These are phyloP conservation scores for Drosophila aff. DNA, from an alignment of 1,140 invertebrate genomes.

Conservation along the genomic window DNA sequence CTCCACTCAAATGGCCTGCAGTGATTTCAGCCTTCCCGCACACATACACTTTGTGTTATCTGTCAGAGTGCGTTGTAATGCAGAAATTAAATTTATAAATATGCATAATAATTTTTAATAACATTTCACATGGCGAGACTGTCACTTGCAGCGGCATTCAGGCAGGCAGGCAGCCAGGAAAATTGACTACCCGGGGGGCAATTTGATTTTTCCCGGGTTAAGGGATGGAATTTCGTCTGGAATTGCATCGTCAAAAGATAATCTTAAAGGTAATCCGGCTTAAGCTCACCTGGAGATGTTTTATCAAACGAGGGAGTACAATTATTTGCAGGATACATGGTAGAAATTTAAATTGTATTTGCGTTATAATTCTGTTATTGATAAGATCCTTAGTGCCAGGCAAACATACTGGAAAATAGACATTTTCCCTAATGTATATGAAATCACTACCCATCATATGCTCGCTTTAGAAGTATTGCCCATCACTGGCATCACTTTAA, in stretches of 20 bases:
- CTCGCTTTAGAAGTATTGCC: slow-evolving; percentile 5
- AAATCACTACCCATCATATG: slow-evolving; percentile 5
- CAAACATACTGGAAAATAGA: neutral
- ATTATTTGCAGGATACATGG: neutral
- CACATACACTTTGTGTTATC: slow-evolving; percentile 33
- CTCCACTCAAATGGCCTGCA: slow-evolving; percentile 59
- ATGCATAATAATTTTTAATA: slow-evolving; percentile 75
- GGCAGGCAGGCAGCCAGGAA: neutral
- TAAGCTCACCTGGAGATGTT: neutral
- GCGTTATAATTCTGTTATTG: neutral
- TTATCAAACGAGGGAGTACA: no score
- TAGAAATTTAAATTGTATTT: neutral
- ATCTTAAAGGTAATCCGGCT: neutral
- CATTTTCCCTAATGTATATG: neutral
- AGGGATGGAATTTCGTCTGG: slow-evolving; percentile 8
- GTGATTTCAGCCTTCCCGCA: slow-evolving; percentile 58
- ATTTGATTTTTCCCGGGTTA: slow-evolving; percentile 26
- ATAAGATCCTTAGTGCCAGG: neutral
- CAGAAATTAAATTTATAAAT: slow-evolving; percentile 79
- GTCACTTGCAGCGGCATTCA: slow-evolving; percentile 35
- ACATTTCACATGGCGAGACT: slow-evolving; percentile 54
- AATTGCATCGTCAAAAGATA: neutral
- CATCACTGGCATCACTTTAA: slow-evolving; percentile 30
- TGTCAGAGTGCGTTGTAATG: slow-evolving; percentile 57
- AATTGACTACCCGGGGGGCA: slow-evolving; percentile 37